Percentiles rank a stretch among this genome's conserved stretches.
phyloP scores from a whole-genome alignment of 1,140 invertebrate genomes.

The Drosophila eugracilis region DNA sequence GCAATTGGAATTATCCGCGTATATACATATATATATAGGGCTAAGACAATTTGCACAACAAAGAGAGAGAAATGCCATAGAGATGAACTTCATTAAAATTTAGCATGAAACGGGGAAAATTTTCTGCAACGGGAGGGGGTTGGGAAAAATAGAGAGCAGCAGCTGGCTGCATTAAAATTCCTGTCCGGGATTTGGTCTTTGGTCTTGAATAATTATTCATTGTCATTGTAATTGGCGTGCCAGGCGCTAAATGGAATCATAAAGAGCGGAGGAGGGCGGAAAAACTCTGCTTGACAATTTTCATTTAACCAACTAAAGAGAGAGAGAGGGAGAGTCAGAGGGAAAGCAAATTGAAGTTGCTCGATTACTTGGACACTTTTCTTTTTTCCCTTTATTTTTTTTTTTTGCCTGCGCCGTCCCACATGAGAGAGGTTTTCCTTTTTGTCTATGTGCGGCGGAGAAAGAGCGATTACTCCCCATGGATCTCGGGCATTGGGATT shows the following conservation, averaged over 20 bases:
- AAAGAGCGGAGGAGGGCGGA: neutral
- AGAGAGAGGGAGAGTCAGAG: no score
- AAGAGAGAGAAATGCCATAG: conserved; percentile 31
- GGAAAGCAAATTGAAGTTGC: conserved; percentile 50
- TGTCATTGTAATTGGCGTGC: conserved; percentile 81
- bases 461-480: conserved; percentile 63
- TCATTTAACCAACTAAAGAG: conserved; percentile 44
- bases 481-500: conserved; percentile 45
- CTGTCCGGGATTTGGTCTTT: conserved; percentile 61
- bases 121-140: conserved; percentile 22
- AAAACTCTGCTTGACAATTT: conserved; percentile 45
- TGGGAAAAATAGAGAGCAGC: conserved; percentile 41
- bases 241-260: conserved; percentile 75
- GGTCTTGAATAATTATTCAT: conserved; percentile 80
- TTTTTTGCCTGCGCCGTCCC: conserved; percentile 15
- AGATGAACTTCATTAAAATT: conserved; percentile 70
- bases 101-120: conserved; percentile 44
- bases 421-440: conserved; percentile 20
- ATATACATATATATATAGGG: conserved; percentile 8
- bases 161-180: conserved; percentile 75
- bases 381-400: conserved; percentile 22
- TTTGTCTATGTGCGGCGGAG: conserved; percentile 17
- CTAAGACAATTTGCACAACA: conserved; percentile 68
- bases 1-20: conserved; percentile 52
- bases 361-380: conserved; percentile 70